Evolutionary conservation across 2,113 vertebrate genomes (phyloP), one percentile per base, ranked within the genome.

Genomic region (Hirundichthys speculiger): DNA sequence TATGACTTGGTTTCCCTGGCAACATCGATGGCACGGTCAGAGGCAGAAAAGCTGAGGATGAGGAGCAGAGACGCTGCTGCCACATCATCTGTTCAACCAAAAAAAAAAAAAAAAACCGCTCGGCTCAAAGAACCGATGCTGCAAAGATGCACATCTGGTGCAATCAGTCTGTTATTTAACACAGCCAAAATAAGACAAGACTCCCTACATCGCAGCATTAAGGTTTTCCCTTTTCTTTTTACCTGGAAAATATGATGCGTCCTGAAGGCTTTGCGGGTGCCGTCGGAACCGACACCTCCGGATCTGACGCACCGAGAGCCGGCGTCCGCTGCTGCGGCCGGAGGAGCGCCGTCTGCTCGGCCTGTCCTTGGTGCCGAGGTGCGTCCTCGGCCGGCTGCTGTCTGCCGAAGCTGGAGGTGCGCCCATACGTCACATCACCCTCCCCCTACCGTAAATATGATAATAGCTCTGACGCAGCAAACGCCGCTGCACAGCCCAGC

Each of bases 341-440:
- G 14, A 50, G 52, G 63, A 71, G 72, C 24, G 43, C 65, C 4
- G 48, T 76, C 22, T 55, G 58, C 0, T 69, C 73, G 34, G 65
- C 62, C 74, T 73, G 83, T 81, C 83, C 85, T 88, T 83, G 70
- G n/a, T 12, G 38, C 39, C 7, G 53, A 53, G 59, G 15, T 51
- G 60, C 62, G 68, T 68, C 63, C 53, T 66, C 41, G 5, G 62
- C 72, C 59, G 64, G 68, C 68, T 77, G 80, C 67, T 88, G 86
- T 82, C 89, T 78, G 86, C 86, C 80, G 73, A 72, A 74, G 47
- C 54, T 2, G 82, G 80, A 91, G 86, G 88, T 83, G 90, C 84
- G 83, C 63, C 25, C 18, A n/a, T 25, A 75, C 90, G 73, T 90
- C 86, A 85, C 5, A 14, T 2, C 48, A 27, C 13, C 4, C 2